Evolutionary conservation across 2,113 vertebrate genomes (phyloP), one percentile per base, ranked within the genome.

Genomic region (Thalassoma bifasciatum): DNA sequence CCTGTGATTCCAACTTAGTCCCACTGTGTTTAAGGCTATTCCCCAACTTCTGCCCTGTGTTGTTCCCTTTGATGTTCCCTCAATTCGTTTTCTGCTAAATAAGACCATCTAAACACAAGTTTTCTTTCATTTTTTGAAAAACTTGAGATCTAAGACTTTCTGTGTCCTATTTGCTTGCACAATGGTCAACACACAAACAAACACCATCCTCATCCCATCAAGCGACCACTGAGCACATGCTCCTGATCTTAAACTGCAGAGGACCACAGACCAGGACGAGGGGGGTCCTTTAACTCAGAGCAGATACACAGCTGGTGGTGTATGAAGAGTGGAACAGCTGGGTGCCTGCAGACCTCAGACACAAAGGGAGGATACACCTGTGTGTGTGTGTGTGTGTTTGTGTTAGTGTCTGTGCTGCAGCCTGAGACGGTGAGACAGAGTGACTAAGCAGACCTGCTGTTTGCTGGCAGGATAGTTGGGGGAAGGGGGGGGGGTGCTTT

Each of bases 351-450:
- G 70, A 74, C 3, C 42, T 62, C 53, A 79, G 72, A 85, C 72
- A 86, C 75, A 84, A 74, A 79, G 65, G 49, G 26, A 73, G 71
- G 60, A 76, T 50, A 73, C 84, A 84, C 62, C 73, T 79, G 77
- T 75, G 56, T 61, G 56, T 58, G 46, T 58, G 50, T 53, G 51
- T 60, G 19, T 36, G 42, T n/a, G 71, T 77, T 21, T 59, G 26
- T 30, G 38, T 66, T 22, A 9, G 47, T 53, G 46, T 36, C 8
- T 63, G 62, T n/a, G n/a, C n/a, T n/a, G 30, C 40, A 68, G 71
- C 36, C 30, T 30, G 16, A 3, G 60, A 1, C 26, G 63, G 26
- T 57, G 19, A 71, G 49, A 38, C 42, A 38, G 19, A n/a, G n/a
- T 72, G 84, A 89, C 54, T 68, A 30, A 49, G 63, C 46, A 36